phyloP scores from a whole-genome alignment of 35 echinoderm and acorn worm species.

The Acanthaster planci region DNA sequence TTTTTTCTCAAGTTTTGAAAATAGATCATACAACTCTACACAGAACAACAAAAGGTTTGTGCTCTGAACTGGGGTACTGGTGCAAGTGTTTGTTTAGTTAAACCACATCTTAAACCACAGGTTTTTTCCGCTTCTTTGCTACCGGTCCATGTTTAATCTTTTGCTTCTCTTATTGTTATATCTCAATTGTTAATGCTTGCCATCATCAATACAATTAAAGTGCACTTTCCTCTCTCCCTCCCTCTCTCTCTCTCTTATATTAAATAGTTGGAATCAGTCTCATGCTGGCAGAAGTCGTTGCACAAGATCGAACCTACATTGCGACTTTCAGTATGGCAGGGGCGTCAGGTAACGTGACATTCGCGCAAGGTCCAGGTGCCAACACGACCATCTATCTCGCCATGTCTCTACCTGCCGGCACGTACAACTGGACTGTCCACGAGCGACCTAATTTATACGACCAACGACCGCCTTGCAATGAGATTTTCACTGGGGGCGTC shows the following conservation, averaged over 20 bases:
- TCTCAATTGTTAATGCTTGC: too few relatives aligned
- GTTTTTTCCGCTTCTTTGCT: too few relatives aligned
- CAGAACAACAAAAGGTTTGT: too few relatives aligned
- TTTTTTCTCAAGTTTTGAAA: too few relatives aligned
- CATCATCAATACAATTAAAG: too few relatives aligned
- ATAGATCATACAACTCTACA: too few relatives aligned
- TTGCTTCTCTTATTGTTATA: too few relatives aligned
- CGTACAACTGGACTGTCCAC: conserved; percentile 56
- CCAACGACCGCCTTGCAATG: conserved; percentile 35
- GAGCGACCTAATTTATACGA: conserved; percentile 78
- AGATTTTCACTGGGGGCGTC: conserved; percentile 36
- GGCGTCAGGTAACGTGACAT: conserved; percentile 26
- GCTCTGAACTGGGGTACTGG: too few relatives aligned
- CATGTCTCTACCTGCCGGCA: conserved; percentile 27
- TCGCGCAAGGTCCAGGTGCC: conserved; percentile 16
- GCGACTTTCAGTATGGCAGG: conserved; percentile 73
- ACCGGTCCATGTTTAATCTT: too few relatives aligned
- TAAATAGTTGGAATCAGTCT: neutral
- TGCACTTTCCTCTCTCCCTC: too few relatives aligned
- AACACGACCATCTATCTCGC: neutral
- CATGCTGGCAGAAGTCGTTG: neutral
- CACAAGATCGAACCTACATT: neutral
- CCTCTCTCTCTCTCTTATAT: neutral
- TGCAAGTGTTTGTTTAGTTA: too few relatives aligned
- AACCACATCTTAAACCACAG: too few relatives aligned